Evolutionary conservation across 2,113 vertebrate species (phyloP).

Genomic region (Lipotes vexillifer): DNA sequence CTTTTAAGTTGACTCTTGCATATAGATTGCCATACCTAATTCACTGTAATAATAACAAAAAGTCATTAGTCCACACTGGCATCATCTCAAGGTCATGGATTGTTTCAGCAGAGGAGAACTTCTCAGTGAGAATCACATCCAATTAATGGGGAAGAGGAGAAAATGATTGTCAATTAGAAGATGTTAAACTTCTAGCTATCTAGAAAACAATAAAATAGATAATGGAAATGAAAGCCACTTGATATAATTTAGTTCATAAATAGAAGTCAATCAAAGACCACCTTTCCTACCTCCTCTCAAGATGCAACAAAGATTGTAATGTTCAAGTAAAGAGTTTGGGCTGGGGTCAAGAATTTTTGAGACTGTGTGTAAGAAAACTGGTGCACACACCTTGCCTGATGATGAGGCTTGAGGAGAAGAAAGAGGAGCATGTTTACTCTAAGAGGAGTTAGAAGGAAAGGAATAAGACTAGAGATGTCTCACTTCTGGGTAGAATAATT

Average conservation of each 20-base stretch:
- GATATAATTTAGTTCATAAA: neutral
- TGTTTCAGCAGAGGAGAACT: neutral
- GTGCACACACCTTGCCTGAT: neutral
- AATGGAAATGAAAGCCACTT: neutral
- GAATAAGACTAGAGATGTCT: neutral
- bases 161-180: neutral
- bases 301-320: neutral
- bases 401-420: neutral
- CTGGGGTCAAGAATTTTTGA: neutral
- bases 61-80: neutral
- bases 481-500: neutral
- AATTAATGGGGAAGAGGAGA: neutral
- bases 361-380: neutral
- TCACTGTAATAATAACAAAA: neutral
- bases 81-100: neutral
- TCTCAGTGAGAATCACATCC: neutral
- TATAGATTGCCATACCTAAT: neutral
- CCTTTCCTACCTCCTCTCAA: neutral
- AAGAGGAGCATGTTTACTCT: neutral
- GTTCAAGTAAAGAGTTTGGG: neutral
- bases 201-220: neutral
- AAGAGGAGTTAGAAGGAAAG: neutral
- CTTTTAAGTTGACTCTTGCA: neutral
- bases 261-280: neutral
- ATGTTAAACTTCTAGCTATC: neutral